Conservation (phyloP, 2,797 vertebrate genomes). For the Sebastes cheni region DNA sequence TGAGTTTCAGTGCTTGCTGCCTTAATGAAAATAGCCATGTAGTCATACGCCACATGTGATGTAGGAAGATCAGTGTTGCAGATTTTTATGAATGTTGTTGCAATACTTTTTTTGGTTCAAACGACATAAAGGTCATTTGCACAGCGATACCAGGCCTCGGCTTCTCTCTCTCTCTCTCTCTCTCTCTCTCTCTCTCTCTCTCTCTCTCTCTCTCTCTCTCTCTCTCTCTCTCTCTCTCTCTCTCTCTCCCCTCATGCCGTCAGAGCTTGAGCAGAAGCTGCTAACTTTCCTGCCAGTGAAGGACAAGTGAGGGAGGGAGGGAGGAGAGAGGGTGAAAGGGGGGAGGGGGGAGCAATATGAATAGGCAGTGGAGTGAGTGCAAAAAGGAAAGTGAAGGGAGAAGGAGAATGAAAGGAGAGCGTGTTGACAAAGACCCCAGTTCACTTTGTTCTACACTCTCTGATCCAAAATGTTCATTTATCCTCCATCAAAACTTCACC, state of each 20-base stretch:
- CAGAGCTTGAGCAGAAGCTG: constrained; percentile 57
- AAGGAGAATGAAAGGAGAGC: constrained; percentile 64
- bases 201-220: background rate
- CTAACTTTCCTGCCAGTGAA: constrained; percentile 74
- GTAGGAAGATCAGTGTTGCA: background rate
- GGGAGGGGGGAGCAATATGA: constrained; percentile 67
- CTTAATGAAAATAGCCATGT: constrained; percentile 70
- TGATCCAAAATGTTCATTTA: constrained; percentile 50
- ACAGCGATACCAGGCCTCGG: constrained; percentile 27
- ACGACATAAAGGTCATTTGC: constrained; percentile 28
- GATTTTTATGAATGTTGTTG: background rate
- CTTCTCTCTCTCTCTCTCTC: background rate
- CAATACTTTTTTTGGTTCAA: background rate
- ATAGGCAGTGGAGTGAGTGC: constrained; percentile 72
- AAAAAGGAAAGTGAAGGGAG: constrained; percentile 65
- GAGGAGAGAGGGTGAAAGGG: constrained; percentile 7
- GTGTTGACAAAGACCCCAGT: constrained; percentile 67
- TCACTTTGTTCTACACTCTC: constrained; percentile 61
- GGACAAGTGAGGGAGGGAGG: constrained; percentile 60
- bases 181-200: background rate
- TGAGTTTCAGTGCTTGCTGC: constrained; percentile 68
- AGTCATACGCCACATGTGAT: constrained; percentile 40
- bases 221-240: background rate
- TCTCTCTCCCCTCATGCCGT: constrained; percentile 15
- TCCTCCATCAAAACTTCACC: constrained; percentile 55